Base-by-base conservation (phyloP, 2,113 vertebrate genomes). In the Muscicapa adusta region DNA sequence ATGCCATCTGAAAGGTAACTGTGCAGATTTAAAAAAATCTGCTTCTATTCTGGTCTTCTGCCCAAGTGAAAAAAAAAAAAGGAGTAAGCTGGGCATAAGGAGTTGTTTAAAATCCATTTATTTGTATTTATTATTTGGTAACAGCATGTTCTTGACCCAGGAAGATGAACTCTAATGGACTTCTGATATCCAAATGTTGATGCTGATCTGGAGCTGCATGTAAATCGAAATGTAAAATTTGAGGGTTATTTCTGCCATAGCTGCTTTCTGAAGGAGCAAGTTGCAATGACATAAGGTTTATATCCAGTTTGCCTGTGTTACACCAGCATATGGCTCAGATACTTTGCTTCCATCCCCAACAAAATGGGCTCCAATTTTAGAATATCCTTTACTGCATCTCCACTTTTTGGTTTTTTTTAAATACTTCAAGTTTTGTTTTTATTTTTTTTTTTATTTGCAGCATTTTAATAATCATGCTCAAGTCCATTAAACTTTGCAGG, bases 351-450 rank as follows among this genome's bases (percentile, higher is more conserved):
- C 70, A 70, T 78, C 62, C 85, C 84, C 40, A 66, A 34, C 83
- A 87, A 82, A 92, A 81, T 4, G 28, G 54, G 42, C 93, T 96
- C 58, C 80, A 82, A 76, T 89, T 97, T 97, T 91, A 94, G 93
- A 79, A 62, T 40, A 51, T 34, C 50, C 33, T 87, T 91, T 79
- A n/a, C 74, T 91, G 38, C 54, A 45, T 86, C 26, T 51, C 33
- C 33, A 18, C 18, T 68, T 33, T 33, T 50, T 80, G 14, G 4
- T 87, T 45, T 53, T 15, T n/a, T 38, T 34, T 10, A 10, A 76
- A 23, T 33, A 26, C 20, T 34, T 25, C 1, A 25, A 34, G 40
- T 18, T 18, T 33, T 7, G 15, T 34, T 25, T 9, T 18, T 26
- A 51, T 51, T 47, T 19, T 51, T 22, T 23, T 20, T 61, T n/a